Base-by-base conservation (phyloP, 2,888 invertebrate species). In the Lasioglossum villosulum region DNA sequence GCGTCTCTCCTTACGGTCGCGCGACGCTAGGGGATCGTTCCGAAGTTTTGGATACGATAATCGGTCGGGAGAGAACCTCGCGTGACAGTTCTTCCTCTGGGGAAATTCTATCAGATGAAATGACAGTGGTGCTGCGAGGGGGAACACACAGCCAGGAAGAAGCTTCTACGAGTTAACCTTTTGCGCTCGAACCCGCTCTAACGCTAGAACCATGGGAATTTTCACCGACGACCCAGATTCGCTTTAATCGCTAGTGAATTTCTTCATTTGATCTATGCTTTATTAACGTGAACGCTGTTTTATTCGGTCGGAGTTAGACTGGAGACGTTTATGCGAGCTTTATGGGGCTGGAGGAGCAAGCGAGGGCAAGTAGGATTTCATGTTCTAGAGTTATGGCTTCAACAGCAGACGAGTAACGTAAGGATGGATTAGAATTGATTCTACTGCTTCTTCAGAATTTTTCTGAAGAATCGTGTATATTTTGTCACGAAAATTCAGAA, bases 21-120 rank as follows among this genome's bases (percentile, higher is more conserved):
- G 19, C 66, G 63, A 63, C 45, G 82, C 37, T 19, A 19, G 48
- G n/a, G 30, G 66, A 71, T 59, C 72, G 59, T 81, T 78, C 56
- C 59, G 66, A 80, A 83, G 70, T 89, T 83, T 42, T 30, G 48
- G 52, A 66, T 37, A 77, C 80, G 78, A 80, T 80, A 76, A 82
- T 75, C 72, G 77, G 39, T 19, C 71, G 48, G 71, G 39, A 59
- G 66, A 75, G 66, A 72, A 45, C 75, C 78, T 77, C 63, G 37
- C 34, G 66, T 81, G 74, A 78, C 71, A 80, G 73, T 80, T 71
- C 52, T 77, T 72, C 77, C 87, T 77, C 79, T 16, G 27, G 84
- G 79, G 81, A 72, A 86, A 87, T 77, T 74, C 74, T 82, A 76
- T 68, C 82, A 72, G 70, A 52, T 27, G 48, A 27, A 56, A 56